Conservation (phyloP, 2,797 vertebrate species). For the Eremophila alpestris region DNA sequence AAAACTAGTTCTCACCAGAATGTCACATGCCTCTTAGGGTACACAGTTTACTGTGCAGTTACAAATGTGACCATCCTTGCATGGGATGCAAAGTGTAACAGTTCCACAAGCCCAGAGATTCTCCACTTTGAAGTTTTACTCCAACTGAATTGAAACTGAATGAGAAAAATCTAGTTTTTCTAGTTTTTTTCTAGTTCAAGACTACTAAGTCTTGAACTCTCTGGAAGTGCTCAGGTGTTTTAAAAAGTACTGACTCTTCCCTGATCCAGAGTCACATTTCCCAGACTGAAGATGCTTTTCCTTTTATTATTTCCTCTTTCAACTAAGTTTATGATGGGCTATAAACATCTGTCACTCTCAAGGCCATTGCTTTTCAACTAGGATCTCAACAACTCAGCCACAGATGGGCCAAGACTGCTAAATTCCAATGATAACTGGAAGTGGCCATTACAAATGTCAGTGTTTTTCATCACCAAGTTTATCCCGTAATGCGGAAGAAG, state of each 20-base stretch:
- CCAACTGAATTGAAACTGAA: background rate
- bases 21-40: background rate
- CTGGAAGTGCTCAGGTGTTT: background rate
- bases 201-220: background rate
- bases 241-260: background rate
- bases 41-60: background rate
- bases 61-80: fast-evolving
- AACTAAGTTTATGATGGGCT: background rate
- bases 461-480: background rate
- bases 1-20: background rate
- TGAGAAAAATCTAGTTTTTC: background rate
- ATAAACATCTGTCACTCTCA: background rate
- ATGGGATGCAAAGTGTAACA: background rate
- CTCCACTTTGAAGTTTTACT: background rate
- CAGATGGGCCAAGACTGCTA: background rate
- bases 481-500: background rate
- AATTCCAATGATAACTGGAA: background rate
- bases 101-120: background rate
- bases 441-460: background rate
- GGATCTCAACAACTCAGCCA: background rate
- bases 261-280: background rate
- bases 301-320: background rate
- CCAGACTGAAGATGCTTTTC: background rate
- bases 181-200: too few relatives aligned
- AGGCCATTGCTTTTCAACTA: background rate